Conservation (phyloP, 2,888 invertebrate genomes). For the Cerastis leucographa region DNA sequence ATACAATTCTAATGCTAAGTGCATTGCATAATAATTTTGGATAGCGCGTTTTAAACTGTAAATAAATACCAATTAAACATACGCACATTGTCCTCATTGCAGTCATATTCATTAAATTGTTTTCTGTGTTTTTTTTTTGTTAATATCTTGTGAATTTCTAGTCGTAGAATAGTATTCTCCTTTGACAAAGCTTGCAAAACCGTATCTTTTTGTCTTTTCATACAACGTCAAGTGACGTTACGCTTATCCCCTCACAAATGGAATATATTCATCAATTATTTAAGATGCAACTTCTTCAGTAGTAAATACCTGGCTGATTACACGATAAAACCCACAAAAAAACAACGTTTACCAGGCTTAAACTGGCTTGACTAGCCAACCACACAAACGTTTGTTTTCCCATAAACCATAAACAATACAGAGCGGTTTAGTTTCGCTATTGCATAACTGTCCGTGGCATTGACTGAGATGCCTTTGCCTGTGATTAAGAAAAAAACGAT, state of each 20-base stretch:
- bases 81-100: not conserved
- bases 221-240: not conserved
- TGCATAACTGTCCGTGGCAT: slow-evolving; percentile 46
- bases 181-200: no score
- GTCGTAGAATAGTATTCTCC: not conserved
- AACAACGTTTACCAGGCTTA: not conserved
- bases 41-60: not conserved
- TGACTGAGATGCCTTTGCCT: slow-evolving; percentile 40
- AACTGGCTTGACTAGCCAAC: not conserved
- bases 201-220: not conserved
- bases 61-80: not conserved
- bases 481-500: slow-evolving; percentile 41
- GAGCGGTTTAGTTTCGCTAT: slow-evolving; percentile 19
- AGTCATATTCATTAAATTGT: no score
- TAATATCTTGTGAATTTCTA: not conserved
- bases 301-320: not conserved
- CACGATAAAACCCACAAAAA: not conserved
- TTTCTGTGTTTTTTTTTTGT: no score
- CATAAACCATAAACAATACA: slow-evolving; percentile 55
- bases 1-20: not conserved
- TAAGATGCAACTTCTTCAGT: not conserved
- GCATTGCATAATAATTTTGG: not conserved
- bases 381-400: not conserved
- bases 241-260: not conserved
- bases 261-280: not conserved